Conservation (phyloP, 1,140 invertebrate species). For the Ptiloglossa arizonensis region DNA sequence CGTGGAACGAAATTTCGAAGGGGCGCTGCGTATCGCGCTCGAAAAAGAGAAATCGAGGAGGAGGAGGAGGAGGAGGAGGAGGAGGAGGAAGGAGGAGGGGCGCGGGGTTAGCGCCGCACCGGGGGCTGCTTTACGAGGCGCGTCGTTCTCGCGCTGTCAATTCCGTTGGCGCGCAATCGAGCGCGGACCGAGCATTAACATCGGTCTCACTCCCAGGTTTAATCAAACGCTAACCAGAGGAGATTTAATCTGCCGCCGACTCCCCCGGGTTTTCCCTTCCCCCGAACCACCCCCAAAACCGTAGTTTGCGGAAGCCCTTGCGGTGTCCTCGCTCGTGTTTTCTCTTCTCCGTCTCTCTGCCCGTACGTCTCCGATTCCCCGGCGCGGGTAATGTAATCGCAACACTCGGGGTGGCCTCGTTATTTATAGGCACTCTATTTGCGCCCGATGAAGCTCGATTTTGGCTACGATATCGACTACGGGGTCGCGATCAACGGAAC, state of each 20-base stretch:
- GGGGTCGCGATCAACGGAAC: slow-evolving; percentile 59
- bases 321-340: slow-evolving; percentile 19
- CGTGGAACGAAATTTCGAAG: neutral
- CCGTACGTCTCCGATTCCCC: slow-evolving; percentile 53
- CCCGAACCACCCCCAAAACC: neutral
- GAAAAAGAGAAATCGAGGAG: neutral
- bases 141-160: slow-evolving; percentile 69
- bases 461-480: slow-evolving; percentile 70
- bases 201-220: slow-evolving; percentile 80
- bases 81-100: no score
- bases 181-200: slow-evolving; percentile 76
- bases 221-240: slow-evolving; percentile 82
- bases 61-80: no score
- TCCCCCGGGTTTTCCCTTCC: slow-evolving; percentile 47
- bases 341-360: slow-evolving; percentile 14
- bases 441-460: slow-evolving; percentile 54
- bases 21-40: neutral
- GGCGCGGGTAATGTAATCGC: slow-evolving; percentile 80
- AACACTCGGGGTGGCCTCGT: slow-evolving; percentile 79
- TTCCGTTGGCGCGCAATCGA: slow-evolving; percentile 72
- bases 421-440: slow-evolving; percentile 81
- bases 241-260: slow-evolving; percentile 80
- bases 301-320: slow-evolving; percentile 21
- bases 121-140: slow-evolving; percentile 43
- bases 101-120: no score